Conservation (phyloP, 2,888 invertebrate genomes). For the Hylaea fasciaria region DNA sequence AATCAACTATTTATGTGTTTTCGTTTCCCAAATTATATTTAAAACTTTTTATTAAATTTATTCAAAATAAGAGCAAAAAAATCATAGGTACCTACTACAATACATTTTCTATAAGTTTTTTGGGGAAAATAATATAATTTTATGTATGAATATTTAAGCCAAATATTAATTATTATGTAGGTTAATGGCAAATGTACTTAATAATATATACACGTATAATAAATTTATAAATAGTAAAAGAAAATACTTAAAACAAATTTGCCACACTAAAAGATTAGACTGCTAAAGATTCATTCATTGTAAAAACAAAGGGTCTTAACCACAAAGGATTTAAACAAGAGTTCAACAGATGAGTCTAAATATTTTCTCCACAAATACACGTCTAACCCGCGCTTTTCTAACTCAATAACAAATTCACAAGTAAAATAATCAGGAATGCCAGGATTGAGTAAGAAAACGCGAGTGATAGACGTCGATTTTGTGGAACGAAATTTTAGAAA, state of each 20-base stretch:
- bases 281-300: not conserved
- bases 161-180: constrained; percentile 27
- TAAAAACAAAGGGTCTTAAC: too few species aligned
- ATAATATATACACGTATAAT: constrained; percentile 15
- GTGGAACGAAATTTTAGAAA: too few species aligned
- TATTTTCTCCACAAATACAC: too few species aligned
- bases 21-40: not conserved
- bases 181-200: constrained; percentile 14
- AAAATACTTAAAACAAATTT: constrained; percentile 3
- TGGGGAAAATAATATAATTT: not conserved
- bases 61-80: too few species aligned
- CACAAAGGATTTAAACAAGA: too few species aligned
- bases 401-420: too few species aligned
- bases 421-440: too few species aligned
- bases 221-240: constrained; percentile 9
- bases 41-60: not conserved
- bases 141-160: constrained; percentile 30
- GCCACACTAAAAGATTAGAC: not conserved
- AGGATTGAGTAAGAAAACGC: too few species aligned
- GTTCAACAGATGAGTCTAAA: too few species aligned
- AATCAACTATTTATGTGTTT: constrained; percentile 16
- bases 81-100: not conserved
- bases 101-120: too few species aligned
- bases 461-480: too few species aligned
- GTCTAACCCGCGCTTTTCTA: too few species aligned